A percentile compares a stretch with the other conserved stretches of the same genome.
Conservation (phyloP, 2,797 vertebrate species). For the Poecilia wingei region DNA sequence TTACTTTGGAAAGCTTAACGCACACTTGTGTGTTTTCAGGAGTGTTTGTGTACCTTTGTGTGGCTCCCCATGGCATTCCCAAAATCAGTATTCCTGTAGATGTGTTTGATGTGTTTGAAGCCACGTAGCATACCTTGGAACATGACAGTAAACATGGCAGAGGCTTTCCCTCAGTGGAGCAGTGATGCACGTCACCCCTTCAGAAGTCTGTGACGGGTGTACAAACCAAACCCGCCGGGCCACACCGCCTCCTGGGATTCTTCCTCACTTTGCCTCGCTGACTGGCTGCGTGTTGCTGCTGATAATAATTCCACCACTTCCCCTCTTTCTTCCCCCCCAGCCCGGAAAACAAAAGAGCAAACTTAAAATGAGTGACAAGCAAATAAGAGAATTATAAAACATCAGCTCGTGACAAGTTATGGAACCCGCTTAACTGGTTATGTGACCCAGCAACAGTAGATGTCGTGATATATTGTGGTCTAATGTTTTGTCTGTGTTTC, state of each 20-base stretch:
- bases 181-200: conserved; percentile 80
- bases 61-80: conserved; percentile 75
- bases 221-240: conserved; percentile 81
- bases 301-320: conserved; percentile 53
- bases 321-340: background rate
- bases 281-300: conserved; percentile 65
- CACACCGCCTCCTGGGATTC: conserved; percentile 68
- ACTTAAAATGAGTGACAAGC: conserved; percentile 49
- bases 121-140: conserved; percentile 81
- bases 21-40: conserved; percentile 61
- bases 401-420: conserved; percentile 68
- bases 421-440: conserved; percentile 71
- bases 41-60: conserved; percentile 58
- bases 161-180: conserved; percentile 81
- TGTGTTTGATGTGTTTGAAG: conserved; percentile 84
- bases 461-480: conserved; percentile 72
- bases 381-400: conserved; percentile 60
- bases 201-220: conserved; percentile 81
- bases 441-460: conserved; percentile 68
- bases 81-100: conserved; percentile 84
- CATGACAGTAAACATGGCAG: conserved; percentile 85
- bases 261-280: conserved; percentile 60
- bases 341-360: conserved; percentile 65
- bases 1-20: conserved; percentile 38
- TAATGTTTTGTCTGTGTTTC: conserved; percentile 77